Base-by-base conservation (phyloP, 1,140 invertebrate species). In the Latrodectus geometricus region DNA sequence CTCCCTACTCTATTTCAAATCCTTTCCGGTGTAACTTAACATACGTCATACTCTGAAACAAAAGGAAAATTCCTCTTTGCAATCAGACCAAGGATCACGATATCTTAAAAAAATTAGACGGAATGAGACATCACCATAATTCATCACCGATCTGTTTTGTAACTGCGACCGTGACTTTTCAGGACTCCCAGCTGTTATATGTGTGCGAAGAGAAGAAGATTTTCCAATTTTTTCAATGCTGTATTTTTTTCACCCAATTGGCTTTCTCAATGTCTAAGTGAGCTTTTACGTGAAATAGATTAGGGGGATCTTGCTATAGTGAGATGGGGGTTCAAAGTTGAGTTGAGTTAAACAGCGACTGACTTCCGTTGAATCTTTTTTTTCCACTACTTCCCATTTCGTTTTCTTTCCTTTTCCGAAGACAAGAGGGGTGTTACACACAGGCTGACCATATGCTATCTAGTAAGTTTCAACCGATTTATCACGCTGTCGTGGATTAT, bases 381-480 rank as follows among this genome's bases (percentile, higher is more conserved):
- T 21, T 75, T 68, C 48, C n/a, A 35, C 35, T 3, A 35, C 35
- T 35, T 35, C 35, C 35, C 35, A 35, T 35, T 35, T 35, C 35
- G 56, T 48, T 50, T 23, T 12, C 17, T 54, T 56, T 8, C 35
- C n/a, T 80, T 70, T 80, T 20, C 50, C 15, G 65, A 35, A 80
- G 35, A 35, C 14, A 48, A 84, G 83, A 78, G 75, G 75, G 83
- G 83, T 84, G 48, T 48, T 76, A 23, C 61, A 75, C 21, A 86
- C 21, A 86, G 49, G 83, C 83, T 78, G 83, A 86, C 83, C 83
- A 86, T 86, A 86, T 86, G 83, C 48, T 86, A 72, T 86, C 61
- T 74, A 68, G 56, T 35, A 65, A 21, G 20, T 77, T 52, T 77
- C 15, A n/a, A 48, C 17, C 75, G 83, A 86, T 86, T 77, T 77